These are phyloP conservation scores for Girardia tigrina DNA, from an alignment of 2,888 invertebrate genomes.

Conservation along the genomic window DNA sequence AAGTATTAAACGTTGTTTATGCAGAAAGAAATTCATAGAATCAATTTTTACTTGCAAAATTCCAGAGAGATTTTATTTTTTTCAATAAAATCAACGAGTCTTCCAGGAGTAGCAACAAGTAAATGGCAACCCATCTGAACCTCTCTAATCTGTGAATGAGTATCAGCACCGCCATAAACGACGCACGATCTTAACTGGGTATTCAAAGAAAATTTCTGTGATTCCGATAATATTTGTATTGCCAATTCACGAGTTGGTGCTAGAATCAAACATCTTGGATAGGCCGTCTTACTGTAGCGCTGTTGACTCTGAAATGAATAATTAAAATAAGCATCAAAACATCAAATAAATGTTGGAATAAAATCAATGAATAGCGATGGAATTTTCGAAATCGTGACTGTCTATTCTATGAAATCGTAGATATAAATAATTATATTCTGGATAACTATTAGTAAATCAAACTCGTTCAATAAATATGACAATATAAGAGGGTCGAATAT, in stretches of 20 bases:
- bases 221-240: slow-evolving; percentile 97
- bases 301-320: not conserved
- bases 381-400: no score
- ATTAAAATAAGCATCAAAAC: no score
- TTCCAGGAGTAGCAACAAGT: slow-evolving; percentile 92
- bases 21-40: no score
- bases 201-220: slow-evolving; percentile 62
- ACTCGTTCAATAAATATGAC: no score
- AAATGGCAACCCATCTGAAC: slow-evolving; percentile 89
- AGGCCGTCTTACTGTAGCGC: not conserved
- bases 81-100: slow-evolving; percentile 79
- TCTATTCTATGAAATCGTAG: no score
- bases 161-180: slow-evolving; percentile 87
- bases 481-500: no score
- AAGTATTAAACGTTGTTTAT: no score
- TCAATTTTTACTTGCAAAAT: slow-evolving; percentile 50
- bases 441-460: no score
- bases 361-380: no score
- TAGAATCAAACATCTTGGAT: slow-evolving; percentile 60
- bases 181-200: slow-evolving; percentile 93
- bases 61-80: slow-evolving; percentile 87
- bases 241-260: slow-evolving; percentile 62
- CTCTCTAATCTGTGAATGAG: slow-evolving; percentile 76
- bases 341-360: no score
- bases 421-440: no score